These are phyloP conservation scores for Homarus gammarus DNA, from an alignment of 2,888 invertebrate species.

Conservation along the genomic window DNA sequence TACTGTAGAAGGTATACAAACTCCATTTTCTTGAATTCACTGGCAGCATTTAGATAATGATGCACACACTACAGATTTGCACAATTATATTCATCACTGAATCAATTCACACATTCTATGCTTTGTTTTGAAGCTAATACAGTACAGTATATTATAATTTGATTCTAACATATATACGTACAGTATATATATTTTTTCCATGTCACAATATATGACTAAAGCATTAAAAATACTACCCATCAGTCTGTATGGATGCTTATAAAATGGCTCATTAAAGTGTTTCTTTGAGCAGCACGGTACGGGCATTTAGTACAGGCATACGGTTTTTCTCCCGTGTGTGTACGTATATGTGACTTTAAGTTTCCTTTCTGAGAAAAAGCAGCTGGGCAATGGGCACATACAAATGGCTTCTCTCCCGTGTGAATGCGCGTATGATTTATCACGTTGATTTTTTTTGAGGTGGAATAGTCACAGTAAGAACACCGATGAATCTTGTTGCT, in stretches of 20 bases:
- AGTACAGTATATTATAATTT: too few relatives aligned
- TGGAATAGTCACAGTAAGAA: conserved; percentile 37
- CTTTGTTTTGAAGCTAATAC: too few relatives aligned
- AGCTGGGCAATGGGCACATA: conserved; percentile 51
- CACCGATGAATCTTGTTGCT: conserved; percentile 30
- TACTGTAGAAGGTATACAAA: too few relatives aligned
- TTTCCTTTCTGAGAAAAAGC: conserved; percentile 65
- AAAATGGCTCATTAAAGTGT: conserved; percentile 35
- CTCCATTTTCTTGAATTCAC: too few relatives aligned
- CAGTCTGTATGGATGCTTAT: conserved; percentile 24
- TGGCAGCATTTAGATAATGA: too few relatives aligned
- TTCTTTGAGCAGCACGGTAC: conserved; percentile 32
- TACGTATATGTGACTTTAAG: conserved; percentile 56
- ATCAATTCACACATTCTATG: too few relatives aligned
- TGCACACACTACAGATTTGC: too few relatives aligned
- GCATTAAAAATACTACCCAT: neutral
- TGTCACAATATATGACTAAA: too few relatives aligned
- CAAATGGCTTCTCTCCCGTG: conserved; percentile 71
- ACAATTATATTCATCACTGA: too few relatives aligned
- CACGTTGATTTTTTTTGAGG: conserved; percentile 34
- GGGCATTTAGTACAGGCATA: conserved; percentile 30
- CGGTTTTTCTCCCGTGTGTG: conserved; percentile 48
- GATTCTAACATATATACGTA: too few relatives aligned
- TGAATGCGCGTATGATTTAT: conserved; percentile 48
- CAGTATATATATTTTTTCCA: too few relatives aligned